These are phyloP conservation scores for Penelope pileata DNA, from an alignment of 2,113 vertebrate genomes.

Conservation along the genomic window DNA sequence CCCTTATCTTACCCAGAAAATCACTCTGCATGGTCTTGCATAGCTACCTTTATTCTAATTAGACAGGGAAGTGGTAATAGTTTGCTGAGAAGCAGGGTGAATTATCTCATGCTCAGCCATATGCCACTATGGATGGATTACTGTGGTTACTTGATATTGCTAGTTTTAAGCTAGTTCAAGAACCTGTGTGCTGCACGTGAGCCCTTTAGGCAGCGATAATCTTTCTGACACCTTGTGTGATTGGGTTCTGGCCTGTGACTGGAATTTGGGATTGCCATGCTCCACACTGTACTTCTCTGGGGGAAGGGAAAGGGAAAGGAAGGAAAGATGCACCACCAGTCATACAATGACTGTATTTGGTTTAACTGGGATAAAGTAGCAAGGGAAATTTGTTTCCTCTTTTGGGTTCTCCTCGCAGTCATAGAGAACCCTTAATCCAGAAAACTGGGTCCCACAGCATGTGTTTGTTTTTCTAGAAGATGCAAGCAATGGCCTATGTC, in stretches of 20 bases:
- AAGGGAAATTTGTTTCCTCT: too few species aligned
- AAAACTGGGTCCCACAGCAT: not conserved
- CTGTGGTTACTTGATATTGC: accelerated
- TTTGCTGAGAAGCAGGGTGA: not conserved
- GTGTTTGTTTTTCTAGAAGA: not conserved
- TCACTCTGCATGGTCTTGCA: accelerated
- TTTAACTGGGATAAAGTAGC: not conserved
- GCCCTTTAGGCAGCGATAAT: accelerated
- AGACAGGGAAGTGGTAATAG: not conserved
- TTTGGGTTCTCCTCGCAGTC: too few species aligned
- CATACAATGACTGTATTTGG: not conserved
- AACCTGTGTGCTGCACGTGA: not conserved
- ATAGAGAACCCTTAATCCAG: too few species aligned
- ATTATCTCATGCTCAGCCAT: not conserved
- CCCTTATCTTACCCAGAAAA: not conserved
- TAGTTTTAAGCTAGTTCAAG: not conserved
- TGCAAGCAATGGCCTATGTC: not conserved
- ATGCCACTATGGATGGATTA: not conserved
- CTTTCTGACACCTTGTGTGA: not conserved
- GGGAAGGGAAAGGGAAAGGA: not conserved
- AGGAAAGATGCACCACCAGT: not conserved
- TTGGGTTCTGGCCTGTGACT: not conserved
- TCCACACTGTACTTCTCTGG: not conserved
- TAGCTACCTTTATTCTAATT: not conserved
- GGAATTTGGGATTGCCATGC: not conserved